A percentile compares a stretch with the other conserved stretches of the same genome.
Evolutionary conservation across 2,888 invertebrate species (phyloP).

Genomic region (Hyposoter didymator): DNA sequence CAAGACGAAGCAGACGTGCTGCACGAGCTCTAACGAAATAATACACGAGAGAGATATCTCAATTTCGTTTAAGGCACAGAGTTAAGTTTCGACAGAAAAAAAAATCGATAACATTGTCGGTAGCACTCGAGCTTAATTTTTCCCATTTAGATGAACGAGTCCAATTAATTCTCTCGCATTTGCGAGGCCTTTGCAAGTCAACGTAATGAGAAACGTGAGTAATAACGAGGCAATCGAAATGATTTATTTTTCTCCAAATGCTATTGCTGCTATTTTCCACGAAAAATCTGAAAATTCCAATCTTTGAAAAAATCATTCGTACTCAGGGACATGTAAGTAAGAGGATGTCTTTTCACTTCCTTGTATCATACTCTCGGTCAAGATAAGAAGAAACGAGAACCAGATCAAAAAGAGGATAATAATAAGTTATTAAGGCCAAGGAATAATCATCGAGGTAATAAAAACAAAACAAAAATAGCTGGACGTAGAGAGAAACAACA

Average conservation of each 20-base stretch:
- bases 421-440: conserved; percentile 12
- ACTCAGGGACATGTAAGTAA: not conserved
- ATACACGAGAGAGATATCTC: conserved; percentile 52
- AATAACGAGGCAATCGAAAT: not conserved
- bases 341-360: not conserved
- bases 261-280: not conserved
- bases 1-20: conserved; percentile 32
- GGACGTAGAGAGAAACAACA: not conserved
- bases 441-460: not conserved
- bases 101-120: not conserved
- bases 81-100: conserved; percentile 1
- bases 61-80: conserved; percentile 35
- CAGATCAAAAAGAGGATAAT: not conserved
- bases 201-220: not conserved
- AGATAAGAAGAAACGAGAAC: not conserved
- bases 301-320: not conserved
- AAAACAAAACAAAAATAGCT: not conserved
- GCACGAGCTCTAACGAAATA: conserved; percentile 49
- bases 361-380: not conserved
- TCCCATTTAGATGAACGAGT: not conserved
- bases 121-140: conserved; percentile 28
- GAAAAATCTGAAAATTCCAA: not conserved
- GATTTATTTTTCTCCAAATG: not conserved
- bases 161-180: not conserved
- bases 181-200: not conserved